Conservation (phyloP, 2,888 invertebrate genomes). For the Lasioglossum malachurum region DNA sequence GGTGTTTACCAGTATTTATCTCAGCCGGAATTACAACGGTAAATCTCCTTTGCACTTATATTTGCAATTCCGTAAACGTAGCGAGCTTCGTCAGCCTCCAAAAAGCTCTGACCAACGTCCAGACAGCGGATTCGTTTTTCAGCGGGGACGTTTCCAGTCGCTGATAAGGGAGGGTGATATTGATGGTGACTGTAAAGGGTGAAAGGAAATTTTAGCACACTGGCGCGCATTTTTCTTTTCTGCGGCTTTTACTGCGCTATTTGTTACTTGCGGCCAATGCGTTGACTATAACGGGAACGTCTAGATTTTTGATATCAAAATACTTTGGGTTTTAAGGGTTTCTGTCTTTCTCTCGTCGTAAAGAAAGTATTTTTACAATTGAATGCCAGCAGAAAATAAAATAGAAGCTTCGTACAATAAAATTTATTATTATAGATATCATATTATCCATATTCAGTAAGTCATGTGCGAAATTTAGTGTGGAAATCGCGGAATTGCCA, state of each 20-base stretch:
- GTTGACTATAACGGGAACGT: background rate
- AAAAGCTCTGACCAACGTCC: slow-evolving; percentile 22
- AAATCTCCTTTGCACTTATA: slow-evolving; percentile 28
- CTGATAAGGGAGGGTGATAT: slow-evolving; percentile 46
- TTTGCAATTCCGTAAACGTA: slow-evolving; percentile 18
- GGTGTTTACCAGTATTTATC: slow-evolving; percentile 28
- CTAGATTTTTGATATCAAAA: background rate
- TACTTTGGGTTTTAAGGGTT: background rate
- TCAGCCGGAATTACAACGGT: slow-evolving; percentile 17
- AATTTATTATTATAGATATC: background rate
- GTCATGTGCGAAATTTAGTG: background rate
- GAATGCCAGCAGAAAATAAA: background rate
- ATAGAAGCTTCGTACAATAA: background rate
- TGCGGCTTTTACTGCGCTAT: background rate
- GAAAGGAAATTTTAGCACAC: slow-evolving; percentile 9
- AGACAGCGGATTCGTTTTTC: slow-evolving; percentile 51
- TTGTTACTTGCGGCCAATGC: background rate
- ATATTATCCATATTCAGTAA: background rate
- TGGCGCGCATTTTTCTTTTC: slow-evolving; percentile 1
- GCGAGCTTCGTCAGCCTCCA: slow-evolving; percentile 15
- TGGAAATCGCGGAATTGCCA: background rate
- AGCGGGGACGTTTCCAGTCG: slow-evolving; percentile 41
- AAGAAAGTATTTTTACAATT: background rate
- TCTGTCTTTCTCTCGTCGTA: background rate
- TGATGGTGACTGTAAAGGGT: slow-evolving; percentile 36